Evolutionary conservation across 2,113 vertebrate species (phyloP), one percentile per base, ranked within the genome.

Genomic region (Phalacrocorax aristotelis): DNA sequence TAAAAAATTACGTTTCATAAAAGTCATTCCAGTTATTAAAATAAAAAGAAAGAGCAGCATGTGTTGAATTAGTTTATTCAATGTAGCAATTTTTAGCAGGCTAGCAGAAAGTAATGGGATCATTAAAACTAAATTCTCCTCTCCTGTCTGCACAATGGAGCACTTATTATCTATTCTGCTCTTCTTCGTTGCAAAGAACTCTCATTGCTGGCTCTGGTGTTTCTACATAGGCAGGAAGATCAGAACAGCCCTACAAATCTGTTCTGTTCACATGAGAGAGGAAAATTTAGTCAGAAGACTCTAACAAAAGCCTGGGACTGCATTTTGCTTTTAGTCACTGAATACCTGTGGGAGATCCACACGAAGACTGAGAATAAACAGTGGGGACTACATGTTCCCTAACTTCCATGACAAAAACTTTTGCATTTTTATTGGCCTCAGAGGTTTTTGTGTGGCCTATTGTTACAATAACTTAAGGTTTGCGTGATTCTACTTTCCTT

Each of bases 121-220:
- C 83, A 90, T 97, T 96, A 95, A 92, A 97, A 88, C 36, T 40
- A 77, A 90, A 89, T 94, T 96, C 66, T 89, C 16, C 30, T 94
- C 64, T 94, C 58, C 52, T 55, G 22, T 86, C 60, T 44, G 48
- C 68, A 71, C 85, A 92, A 75, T 64, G 79, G 51, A 79, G 13
- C 52, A 81, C 21, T 87, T 93, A 58, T 54, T 78, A 89, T 79
- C 83, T 82, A 55, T 81, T 78, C 51, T 68, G 13, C 13, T 75
- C 16, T 89, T 89, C 52, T 84, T 91, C 15, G 48, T 93, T 69
- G 60, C 34, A 92, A 66, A 84, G 42, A 89, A 23, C 76, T 83
- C 25, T 93, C 40, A 46, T 46, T 90, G 34, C 44, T 82, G 40
- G 9, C 42, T 60, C 6, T 48, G n/a, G 55, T 49, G 38, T 83